phyloP scores from a whole-genome alignment of 1,140 invertebrate genomes.

The Drosophila lowei region DNA sequence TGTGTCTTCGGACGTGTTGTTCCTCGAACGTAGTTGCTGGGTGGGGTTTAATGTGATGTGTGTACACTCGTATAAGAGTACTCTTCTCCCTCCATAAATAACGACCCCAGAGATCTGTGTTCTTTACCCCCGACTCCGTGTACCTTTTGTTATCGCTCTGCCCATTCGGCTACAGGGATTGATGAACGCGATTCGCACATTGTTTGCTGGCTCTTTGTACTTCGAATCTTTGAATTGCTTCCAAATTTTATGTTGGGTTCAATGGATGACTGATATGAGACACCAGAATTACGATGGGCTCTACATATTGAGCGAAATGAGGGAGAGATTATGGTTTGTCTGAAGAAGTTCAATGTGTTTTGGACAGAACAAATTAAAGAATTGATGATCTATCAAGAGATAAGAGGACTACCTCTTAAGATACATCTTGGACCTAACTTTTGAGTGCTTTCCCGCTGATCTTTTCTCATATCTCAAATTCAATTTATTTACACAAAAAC shows the following conservation, averaged over 20 bases:
- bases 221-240: constrained; percentile 1
- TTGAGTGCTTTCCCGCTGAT: not conserved
- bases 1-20: constrained; percentile 24
- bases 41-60: not conserved
- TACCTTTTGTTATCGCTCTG: constrained; percentile 15
- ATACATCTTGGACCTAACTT: too few relatives aligned
- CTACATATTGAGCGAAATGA: too few relatives aligned
- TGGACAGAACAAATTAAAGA: too few relatives aligned
- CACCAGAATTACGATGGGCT: not conserved
- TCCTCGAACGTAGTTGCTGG: not conserved
- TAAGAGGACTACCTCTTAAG: too few relatives aligned
- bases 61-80: too few relatives aligned
- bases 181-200: constrained; percentile 58
- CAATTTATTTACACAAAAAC: constrained; percentile 66
- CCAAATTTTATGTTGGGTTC: constrained; percentile 3
- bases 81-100: constrained; percentile 4
- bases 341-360: too few relatives aligned
- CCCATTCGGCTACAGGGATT: not conserved
- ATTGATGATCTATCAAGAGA: too few relatives aligned
- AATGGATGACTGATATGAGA: not conserved
- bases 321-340: too few relatives aligned
- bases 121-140: not conserved
- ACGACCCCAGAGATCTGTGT: constrained; percentile 3
- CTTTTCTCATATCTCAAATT: not conserved
- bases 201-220: constrained; percentile 52